These are phyloP conservation scores for Antheraea yamamai DNA, from an alignment of 2,888 invertebrate genomes.

Conservation along the genomic window DNA sequence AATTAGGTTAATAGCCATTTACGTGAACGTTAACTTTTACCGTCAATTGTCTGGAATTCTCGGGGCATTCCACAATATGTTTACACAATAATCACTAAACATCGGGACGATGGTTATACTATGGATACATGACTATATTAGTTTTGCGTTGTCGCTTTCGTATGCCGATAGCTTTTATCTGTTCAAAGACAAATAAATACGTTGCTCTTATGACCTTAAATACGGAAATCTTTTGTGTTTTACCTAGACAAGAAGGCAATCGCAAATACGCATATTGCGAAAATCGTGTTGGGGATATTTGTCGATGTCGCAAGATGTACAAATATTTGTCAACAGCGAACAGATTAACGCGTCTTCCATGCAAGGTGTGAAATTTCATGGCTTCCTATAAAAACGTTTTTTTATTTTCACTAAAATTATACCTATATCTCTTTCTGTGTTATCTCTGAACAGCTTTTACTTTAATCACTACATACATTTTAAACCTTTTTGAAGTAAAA, in stretches of 20 bases:
- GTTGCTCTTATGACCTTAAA: not conserved
- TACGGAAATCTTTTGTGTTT: not conserved
- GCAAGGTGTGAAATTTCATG: not conserved
- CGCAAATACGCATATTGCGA: not conserved
- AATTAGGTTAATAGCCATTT: not conserved
- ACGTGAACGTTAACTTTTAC: not conserved
- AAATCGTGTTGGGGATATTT: not conserved
- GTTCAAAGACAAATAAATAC: not conserved
- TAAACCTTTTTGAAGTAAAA: too few species aligned
- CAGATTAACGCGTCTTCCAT: not conserved
- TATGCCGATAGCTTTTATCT: not conserved
- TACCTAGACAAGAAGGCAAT: not conserved
- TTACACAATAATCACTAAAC: too few species aligned
- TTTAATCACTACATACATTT: too few species aligned
- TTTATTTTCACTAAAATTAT: too few species aligned
- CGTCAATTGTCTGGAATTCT: not conserved
- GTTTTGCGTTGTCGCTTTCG: not conserved
- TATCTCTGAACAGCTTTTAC: too few species aligned
- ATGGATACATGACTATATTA: not conserved
- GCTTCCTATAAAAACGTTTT: not conserved
- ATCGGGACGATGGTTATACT: not conserved
- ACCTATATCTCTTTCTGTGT: too few species aligned
- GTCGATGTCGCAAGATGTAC: not conserved
- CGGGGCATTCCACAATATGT: not conserved
- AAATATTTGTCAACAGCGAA: not conserved